Percentiles rank a stretch among this genome's conserved stretches.
These are phyloP conservation scores for Chelon auratus DNA, from an alignment of 2,797 vertebrate species.

Conservation along the genomic window DNA sequence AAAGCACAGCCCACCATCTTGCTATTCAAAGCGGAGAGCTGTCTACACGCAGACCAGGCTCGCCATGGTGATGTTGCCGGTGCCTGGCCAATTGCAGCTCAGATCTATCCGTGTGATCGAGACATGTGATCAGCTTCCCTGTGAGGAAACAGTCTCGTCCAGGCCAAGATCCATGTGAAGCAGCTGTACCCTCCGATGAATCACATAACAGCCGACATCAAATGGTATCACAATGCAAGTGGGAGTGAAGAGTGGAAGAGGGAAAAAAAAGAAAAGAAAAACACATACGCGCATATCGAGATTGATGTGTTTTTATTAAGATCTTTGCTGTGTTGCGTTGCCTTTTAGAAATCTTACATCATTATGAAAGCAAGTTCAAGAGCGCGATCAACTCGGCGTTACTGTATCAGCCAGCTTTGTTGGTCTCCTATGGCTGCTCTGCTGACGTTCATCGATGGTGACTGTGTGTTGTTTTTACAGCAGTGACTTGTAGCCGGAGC, in stretches of 20 bases:
- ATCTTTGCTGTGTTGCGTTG: conserved; percentile 68
- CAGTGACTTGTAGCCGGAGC: conserved; percentile 47
- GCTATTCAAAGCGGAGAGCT: conserved; percentile 61
- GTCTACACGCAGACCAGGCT: conserved; percentile 36
- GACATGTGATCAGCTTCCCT: conserved; percentile 78
- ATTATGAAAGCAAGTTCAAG: conserved; percentile 67
- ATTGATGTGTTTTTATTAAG: conserved; percentile 76
- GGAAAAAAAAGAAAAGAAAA: conserved; percentile 6
- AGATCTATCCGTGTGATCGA: conserved; percentile 73
- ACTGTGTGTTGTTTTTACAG: conserved; percentile 67
- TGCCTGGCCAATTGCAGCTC: conserved; percentile 71
- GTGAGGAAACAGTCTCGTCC: conserved; percentile 76
- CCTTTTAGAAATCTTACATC: conserved; percentile 72
- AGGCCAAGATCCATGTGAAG: conserved; percentile 77
- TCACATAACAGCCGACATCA: conserved; percentile 73
- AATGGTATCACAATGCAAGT: conserved; percentile 66
- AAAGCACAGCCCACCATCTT: conserved; percentile 53
- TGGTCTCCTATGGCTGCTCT: conserved; percentile 51
- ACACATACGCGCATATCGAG: conserved; percentile 47
- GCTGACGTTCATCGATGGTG: conserved; percentile 59
- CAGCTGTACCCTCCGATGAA: conserved; percentile 79
- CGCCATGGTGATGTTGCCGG: conserved; percentile 56
- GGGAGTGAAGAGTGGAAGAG: conserved; percentile 44
- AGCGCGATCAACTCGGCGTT: conserved; percentile 49
- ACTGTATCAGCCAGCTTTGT: conserved; percentile 54